Evolutionary conservation across 2,888 invertebrate species (phyloP), one percentile per base, ranked within the genome.

Genomic region (Trissolcus brochymenae): DNA sequence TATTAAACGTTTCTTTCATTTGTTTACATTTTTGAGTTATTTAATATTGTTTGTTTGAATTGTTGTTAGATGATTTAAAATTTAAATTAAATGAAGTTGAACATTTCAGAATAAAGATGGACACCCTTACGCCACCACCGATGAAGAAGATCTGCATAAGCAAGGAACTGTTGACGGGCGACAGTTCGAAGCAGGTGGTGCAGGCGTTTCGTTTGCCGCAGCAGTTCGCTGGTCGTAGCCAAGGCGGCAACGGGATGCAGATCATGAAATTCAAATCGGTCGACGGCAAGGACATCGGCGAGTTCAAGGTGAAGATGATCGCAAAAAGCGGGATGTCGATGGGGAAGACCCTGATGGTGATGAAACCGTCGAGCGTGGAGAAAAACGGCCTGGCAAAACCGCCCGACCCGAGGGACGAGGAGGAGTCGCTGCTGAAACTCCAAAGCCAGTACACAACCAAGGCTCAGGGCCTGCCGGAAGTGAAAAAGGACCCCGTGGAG

Each of bases 251-350:
- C 6, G 40, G 13, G 13, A 11, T 14, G 11, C 11, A 84, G 43
- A 60, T 87, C 1, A 61, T 87, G 1, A 86, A 85, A 67, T 79
- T 87, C 16, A 83, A 82, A 60, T 78, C 82, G 2, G 76, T 79
- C 2, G 81, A 85, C 68, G 88, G 88, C 0, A 82, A 80, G 51
- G 86, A 87, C 60, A 71, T 88, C 0, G 88, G 87, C 9, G 84
- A 88, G 61, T 78, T 87, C 7, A 82, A 86, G 6, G 74, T 87
- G 0, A 62, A 82, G 43, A 55, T 85, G 43, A 40, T 85, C 13
- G 54, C 82, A 4, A 72, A 72, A 4, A 60, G 56, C 1, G 61
- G 80, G 0, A 6, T 50, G 0, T n/a, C 75, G 3, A 78, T 80
- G 35, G 73, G 76, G 0, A 82, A 82, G 49, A 80, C 80, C 0